A percentile compares a stretch with the other conserved stretches of the same genome.
Evolutionary conservation across 1,140 invertebrate species (phyloP).

Genomic region (Dryas iulia): DNA sequence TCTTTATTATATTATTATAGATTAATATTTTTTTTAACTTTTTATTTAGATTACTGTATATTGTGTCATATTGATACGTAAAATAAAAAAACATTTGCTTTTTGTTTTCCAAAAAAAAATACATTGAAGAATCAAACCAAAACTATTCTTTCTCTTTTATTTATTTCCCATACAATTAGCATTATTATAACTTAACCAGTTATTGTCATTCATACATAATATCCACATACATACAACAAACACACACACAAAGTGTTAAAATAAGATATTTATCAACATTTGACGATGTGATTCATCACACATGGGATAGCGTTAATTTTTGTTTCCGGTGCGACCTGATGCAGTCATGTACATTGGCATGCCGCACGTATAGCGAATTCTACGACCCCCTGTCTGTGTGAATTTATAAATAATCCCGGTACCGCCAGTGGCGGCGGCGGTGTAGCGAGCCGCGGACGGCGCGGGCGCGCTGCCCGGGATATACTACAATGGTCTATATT

Average conservation of each 20-base stretch:
- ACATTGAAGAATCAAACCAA: no score
- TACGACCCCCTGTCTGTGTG: slow-evolving; percentile 77
- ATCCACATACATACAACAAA: background rate
- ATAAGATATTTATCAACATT: slow-evolving; percentile 5
- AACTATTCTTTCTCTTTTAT: no score
- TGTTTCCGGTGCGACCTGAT: slow-evolving; percentile 66
- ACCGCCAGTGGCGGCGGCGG: slow-evolving; percentile 73
- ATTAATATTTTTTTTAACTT: no score
- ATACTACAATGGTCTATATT: slow-evolving; percentile 31
- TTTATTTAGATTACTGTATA: no score
- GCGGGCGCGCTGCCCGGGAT: slow-evolving; percentile 62
- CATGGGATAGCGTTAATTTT: slow-evolving; percentile 35
- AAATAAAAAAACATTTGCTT: no score
- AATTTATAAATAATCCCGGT: slow-evolving; percentile 78
- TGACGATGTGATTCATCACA: slow-evolving; percentile 11
- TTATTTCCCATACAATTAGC: background rate
- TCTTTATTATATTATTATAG: no score
- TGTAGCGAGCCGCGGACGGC: slow-evolving; percentile 73
- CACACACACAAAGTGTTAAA: background rate
- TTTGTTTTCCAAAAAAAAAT: no score
- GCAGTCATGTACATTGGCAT: slow-evolving; percentile 64
- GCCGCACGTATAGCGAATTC: slow-evolving; percentile 73
- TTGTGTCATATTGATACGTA: no score
- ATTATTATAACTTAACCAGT: background rate
- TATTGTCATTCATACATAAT: background rate